Percentiles rank a stretch among this genome's conserved stretches.
Evolutionary conservation across 2,113 vertebrate species (phyloP).

Genomic region (Eulacestoma nigropectus): DNA sequence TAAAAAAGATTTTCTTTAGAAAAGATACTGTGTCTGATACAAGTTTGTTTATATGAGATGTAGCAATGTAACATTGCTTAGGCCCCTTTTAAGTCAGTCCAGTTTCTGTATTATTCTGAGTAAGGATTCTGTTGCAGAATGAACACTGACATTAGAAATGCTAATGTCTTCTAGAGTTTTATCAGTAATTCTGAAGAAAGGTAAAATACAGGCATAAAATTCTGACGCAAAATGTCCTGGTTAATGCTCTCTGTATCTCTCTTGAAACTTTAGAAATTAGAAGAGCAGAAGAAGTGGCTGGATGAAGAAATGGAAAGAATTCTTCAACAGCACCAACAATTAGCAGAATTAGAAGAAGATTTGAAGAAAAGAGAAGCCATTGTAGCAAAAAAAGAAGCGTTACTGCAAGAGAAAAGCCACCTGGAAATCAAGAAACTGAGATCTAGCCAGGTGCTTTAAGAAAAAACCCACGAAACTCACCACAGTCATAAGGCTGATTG

Average conservation of each 20-base stretch:
- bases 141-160: background rate
- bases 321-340: constrained; percentile 77
- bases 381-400: constrained; percentile 77
- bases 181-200: background rate
- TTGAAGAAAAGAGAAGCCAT: constrained; percentile 83
- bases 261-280: constrained; percentile 48
- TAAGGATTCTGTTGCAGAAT: background rate
- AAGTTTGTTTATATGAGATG: background rate
- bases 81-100: background rate
- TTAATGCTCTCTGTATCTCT: constrained; percentile 5
- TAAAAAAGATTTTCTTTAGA: background rate
- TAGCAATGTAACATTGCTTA: background rate
- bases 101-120: background rate
- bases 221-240: background rate
- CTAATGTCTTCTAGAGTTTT: background rate
- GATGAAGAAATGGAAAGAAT: constrained; percentile 86
- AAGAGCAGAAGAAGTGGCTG: constrained; percentile 79
- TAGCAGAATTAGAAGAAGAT: constrained; percentile 83
- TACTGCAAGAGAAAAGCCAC: constrained; percentile 79
- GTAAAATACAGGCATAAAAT: background rate
- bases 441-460: constrained; percentile 81
- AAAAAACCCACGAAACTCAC: background rate
- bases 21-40: background rate
- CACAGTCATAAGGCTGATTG: background rate
- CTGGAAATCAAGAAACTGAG: constrained; percentile 83